phyloP scores from a whole-genome alignment of 1,140 invertebrate species.

The Saccostrea echinata region DNA sequence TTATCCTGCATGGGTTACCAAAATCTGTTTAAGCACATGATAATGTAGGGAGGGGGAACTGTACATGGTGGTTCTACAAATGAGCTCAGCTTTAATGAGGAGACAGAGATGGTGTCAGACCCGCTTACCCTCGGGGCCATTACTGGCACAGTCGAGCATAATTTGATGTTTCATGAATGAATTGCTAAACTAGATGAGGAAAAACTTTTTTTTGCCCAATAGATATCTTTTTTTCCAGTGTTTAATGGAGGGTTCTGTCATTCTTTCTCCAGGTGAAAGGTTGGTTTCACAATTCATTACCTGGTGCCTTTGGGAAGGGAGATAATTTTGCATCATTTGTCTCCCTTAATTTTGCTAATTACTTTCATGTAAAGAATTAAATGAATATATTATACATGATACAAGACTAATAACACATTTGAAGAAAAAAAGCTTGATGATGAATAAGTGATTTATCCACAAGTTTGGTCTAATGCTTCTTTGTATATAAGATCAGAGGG shows the following conservation, averaged over 20 bases:
- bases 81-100: conserved; percentile 52
- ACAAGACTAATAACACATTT: neutral
- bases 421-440: too few relatives aligned
- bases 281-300: conserved; percentile 45
- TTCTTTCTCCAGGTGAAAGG: conserved; percentile 24
- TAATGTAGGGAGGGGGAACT: conserved; percentile 18
- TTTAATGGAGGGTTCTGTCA: conserved; percentile 38
- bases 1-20: conserved; percentile 53
- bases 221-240: conserved; percentile 36
- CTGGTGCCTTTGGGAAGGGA: conserved; percentile 31
- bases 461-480: too few relatives aligned
- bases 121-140: neutral
- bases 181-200: conserved; percentile 40
- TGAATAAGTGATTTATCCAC: too few relatives aligned
- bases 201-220: conserved; percentile 18
- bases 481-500: too few relatives aligned
- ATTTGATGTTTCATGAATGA: conserved; percentile 57
- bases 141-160: conserved; percentile 48
- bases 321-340: conserved; percentile 37
- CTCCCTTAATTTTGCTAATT: conserved; percentile 37
- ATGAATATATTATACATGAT: neutral
- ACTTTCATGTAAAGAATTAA: neutral
- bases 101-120: conserved; percentile 38
- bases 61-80: conserved; percentile 27
- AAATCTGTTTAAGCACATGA: conserved; percentile 12